phyloP scores from a whole-genome alignment of 2,888 invertebrate genomes.

The Nycteola revayana region DNA sequence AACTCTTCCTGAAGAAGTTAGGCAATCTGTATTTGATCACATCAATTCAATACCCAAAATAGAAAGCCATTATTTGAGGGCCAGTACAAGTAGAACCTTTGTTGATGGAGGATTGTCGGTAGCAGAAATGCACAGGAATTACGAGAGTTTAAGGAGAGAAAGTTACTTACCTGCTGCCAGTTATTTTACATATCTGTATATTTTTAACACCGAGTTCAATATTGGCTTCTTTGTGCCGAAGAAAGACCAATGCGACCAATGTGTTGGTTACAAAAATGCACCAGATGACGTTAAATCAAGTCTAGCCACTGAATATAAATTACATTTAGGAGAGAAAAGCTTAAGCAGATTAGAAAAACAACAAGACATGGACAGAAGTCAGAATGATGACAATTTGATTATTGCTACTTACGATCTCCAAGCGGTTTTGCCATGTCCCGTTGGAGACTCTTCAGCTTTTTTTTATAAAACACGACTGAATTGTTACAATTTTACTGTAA shows the following conservation, averaged over 20 bases:
- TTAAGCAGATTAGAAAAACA: neutral
- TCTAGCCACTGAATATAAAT: neutral
- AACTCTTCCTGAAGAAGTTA: neutral
- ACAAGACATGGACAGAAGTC: neutral
- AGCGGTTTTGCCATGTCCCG: slow-evolving; percentile 2
- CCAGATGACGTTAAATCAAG: neutral
- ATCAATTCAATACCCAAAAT: slow-evolving; percentile 4
- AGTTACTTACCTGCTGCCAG: neutral
- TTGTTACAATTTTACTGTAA: slow-evolving; percentile 5
- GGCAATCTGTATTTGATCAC: neutral
- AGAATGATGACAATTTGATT: neutral
- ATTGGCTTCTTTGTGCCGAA: slow-evolving; percentile 3
- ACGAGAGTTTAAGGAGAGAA: neutral
- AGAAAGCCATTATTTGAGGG: slow-evolving; percentile 3
- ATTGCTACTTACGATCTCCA: slow-evolving; percentile 1
- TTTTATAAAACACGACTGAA: slow-evolving; percentile 10
- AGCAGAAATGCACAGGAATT: slow-evolving; percentile 2
- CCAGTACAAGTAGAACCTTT: neutral
- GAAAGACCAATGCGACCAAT: slow-evolving; percentile 1
- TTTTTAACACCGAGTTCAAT: slow-evolving; percentile 6
- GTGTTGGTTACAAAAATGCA: slow-evolving; percentile 2
- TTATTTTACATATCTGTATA: neutral
- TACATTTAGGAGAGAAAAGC: slow-evolving; percentile 5
- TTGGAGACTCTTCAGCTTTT: slow-evolving; percentile 5
- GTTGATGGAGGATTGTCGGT: neutral